phyloP scores from a whole-genome alignment of 2,797 vertebrate genomes.

The Cetoscarus ocellatus region DNA sequence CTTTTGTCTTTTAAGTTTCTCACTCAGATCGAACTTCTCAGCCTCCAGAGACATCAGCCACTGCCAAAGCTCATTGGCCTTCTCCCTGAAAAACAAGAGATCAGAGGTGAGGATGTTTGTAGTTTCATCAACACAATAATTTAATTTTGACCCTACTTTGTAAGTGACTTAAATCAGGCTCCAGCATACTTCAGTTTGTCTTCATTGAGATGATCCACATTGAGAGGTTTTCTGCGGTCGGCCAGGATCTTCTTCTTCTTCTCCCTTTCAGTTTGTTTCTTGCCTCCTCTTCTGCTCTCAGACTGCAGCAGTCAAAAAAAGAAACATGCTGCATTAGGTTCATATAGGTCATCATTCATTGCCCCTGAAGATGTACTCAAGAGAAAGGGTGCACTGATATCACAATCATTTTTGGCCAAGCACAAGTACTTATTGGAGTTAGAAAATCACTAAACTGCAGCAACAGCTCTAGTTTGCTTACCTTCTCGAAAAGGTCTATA shows the following conservation, averaged over 20 bases:
- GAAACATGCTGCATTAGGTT: not conserved
- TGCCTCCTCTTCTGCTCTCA: constrained; percentile 86
- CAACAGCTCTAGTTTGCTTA: too few relatives aligned
- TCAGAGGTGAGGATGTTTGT: not conserved
- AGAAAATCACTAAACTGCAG: too few relatives aligned
- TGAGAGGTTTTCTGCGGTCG: constrained; percentile 93
- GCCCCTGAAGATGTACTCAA: too few relatives aligned
- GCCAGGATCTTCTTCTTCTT: constrained; percentile 98
- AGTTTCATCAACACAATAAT: not conserved
- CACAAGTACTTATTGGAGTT: too few relatives aligned
- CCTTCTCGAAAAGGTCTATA: too few relatives aligned
- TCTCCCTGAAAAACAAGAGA: constrained; percentile 77
- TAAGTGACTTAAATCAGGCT: not conserved
- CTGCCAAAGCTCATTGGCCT: constrained; percentile 85
- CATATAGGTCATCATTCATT: not conserved
- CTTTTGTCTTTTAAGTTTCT: constrained; percentile 87
- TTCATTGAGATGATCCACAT: constrained; percentile 83
- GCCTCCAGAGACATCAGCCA: constrained; percentile 86
- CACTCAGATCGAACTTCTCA: constrained; percentile 85
- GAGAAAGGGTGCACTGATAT: too few relatives aligned
- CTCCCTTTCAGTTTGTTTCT: constrained; percentile 98
- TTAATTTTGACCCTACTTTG: too few relatives aligned
- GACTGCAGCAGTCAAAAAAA: constrained; percentile 52
- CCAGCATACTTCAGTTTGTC: constrained; percentile 85
- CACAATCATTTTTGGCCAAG: too few relatives aligned